A percentile compares a stretch with the other conserved stretches of the same genome.
Evolutionary conservation across 2,113 vertebrate genomes (phyloP).

Genomic region (Prochilodus magdalenae): DNA sequence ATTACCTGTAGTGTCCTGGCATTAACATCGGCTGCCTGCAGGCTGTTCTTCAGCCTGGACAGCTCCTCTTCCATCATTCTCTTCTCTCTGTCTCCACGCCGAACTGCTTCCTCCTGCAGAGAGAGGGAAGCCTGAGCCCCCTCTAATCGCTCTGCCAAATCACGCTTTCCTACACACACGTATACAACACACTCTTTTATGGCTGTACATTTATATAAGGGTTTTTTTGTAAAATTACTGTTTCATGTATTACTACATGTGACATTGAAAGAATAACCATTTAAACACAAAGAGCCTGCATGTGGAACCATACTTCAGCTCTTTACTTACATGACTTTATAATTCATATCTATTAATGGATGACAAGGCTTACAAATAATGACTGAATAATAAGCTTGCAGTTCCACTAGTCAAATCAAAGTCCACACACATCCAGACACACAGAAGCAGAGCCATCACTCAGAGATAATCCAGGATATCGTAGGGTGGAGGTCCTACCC

Average conservation of each 20-base stretch:
- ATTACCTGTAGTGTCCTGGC: constrained; percentile 74
- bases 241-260: not conserved
- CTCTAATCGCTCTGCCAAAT: constrained; percentile 61
- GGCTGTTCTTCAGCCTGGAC: constrained; percentile 63
- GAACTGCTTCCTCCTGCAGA: constrained; percentile 71
- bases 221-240: not conserved
- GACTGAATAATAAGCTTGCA: too few species aligned
- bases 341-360: too few species aligned
- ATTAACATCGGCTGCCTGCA: constrained; percentile 71
- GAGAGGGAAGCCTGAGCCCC: constrained; percentile 58
- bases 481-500: constrained; percentile 63
- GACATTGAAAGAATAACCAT: too few species aligned
- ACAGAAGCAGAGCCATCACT: not conserved
- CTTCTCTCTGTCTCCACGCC: constrained; percentile 66
- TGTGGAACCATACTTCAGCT: not conserved
- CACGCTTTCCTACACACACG: constrained; percentile 73
- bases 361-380: too few species aligned
- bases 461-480: not conserved
- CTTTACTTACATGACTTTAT: not conserved
- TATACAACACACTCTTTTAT: constrained; percentile 4
- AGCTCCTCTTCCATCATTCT: constrained; percentile 65
- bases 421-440: not conserved
- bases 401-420: too few species aligned
- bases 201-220: not conserved
- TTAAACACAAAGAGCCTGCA: too few species aligned